Evolutionary conservation across 2,888 invertebrate species (phyloP), one percentile per base, ranked within the genome.

Genomic region (Sclerodermus sp.): DNA sequence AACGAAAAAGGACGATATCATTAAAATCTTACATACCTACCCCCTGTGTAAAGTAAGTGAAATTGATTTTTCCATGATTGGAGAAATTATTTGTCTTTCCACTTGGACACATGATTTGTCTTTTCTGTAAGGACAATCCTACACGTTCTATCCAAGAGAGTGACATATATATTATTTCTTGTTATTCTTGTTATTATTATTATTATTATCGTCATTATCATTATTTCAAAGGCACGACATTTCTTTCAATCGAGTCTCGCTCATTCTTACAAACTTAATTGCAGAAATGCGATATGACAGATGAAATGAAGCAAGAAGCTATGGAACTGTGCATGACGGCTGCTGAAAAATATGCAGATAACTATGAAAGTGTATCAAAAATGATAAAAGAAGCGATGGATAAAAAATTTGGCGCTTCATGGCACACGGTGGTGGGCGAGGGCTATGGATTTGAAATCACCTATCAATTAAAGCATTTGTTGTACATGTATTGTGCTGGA

Each of bases 321-420:
- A 86, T 96, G 79, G 96, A 96, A 77, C 79, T 95, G 60, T 90
- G 91, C 58, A 92, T 95, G 45, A 93, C 94, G 2, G 96, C 96
- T 0, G 94, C 95, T 74, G 96, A 97, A 80, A 96, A 96, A 80
- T 90, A 85, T 79, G 81, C 91, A 0, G 80, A 86, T 6, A 96
- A 94, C 65, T 79, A 80, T 68, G 85, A 95, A 86, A 83, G 86
- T 61, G 96, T 96, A 0, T 94, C 97, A n/a, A 87, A 86, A 64
- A 88, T 91, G 85, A 93, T 97, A 47, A 97, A 97, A 80, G 96
- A 97, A 68, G 85, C 87, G 40, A 88, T 97, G 89, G 97, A 97
- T 79, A 95, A 94, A 79, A 94, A 93, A 77, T 96, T 93, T 78
- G 96, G 96, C 2, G 88, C 93, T 0, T 68, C 74, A 0, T 77